These are phyloP conservation scores for Plebejus anna DNA, from an alignment of 2,888 invertebrate species.

Conservation along the genomic window DNA sequence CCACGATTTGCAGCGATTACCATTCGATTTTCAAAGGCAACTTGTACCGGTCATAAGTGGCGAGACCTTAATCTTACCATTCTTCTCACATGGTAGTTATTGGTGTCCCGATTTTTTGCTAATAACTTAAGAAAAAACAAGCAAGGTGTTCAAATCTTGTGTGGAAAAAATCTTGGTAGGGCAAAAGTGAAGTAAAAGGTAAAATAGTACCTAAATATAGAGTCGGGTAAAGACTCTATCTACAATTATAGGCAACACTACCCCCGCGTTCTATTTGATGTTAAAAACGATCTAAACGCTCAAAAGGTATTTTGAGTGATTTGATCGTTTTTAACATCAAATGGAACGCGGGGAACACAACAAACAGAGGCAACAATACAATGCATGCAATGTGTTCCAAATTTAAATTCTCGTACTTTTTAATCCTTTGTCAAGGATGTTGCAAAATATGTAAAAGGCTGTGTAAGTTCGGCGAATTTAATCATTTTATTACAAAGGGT, in stretches of 20 bases:
- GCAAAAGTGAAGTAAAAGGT: not conserved
- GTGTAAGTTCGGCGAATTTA: slow-evolving; percentile 32
- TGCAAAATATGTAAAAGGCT: slow-evolving; percentile 36
- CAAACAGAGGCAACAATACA: not conserved
- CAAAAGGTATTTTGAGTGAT: too few relatives aligned
- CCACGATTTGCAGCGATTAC: not conserved
- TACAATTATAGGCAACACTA: too few relatives aligned
- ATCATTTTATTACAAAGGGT: slow-evolving; percentile 52
- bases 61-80: not conserved
- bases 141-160: too few relatives aligned
- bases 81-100: not conserved
- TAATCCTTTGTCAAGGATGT: slow-evolving; percentile 16
- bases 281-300: too few relatives aligned
- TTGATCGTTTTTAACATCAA: too few relatives aligned
- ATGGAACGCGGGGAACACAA: too few relatives aligned
- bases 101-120: not conserved
- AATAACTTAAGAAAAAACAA: too few relatives aligned
- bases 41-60: not conserved
- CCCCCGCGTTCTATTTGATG: too few relatives aligned
- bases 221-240: not conserved
- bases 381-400: not conserved
- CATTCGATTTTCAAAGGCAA: not conserved
- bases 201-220: not conserved
- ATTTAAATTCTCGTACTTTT: slow-evolving; percentile 3
- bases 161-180: too few relatives aligned